Evolutionary conservation across 2,113 vertebrate genomes (phyloP), one percentile per base, ranked within the genome.

Genomic region (Petrocephalus zakoni): DNA sequence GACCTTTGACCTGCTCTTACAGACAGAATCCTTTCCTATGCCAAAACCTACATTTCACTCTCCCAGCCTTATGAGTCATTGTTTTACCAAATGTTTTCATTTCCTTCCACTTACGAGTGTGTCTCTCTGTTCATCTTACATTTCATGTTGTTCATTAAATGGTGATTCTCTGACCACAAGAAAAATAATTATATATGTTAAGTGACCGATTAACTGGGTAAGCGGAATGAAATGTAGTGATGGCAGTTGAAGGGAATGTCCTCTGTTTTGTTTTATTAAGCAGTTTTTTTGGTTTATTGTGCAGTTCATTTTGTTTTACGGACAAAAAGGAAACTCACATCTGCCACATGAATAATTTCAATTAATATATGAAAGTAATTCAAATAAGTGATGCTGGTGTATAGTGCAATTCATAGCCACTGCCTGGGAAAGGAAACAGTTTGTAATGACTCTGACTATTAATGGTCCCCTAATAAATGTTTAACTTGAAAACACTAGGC

Each of bases 31-130:
- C 87, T 64, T 25, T 47, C 86, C 2, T n/a, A 56, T 89, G 92
- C 92, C 92, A 94, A 92, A 55, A 91, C 89, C 89, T 78, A 93
- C 92, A 93, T 88, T 89, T 72, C 88, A 90, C 55, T 87, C 90
- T 51, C 46, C 51, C 37, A 91, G 87, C 92, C 87, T 86, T 49
- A 90, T 92, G 91, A 93, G 64, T 93, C 90, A 92, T 87, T 92
- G 89, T 93, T 94, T 92, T 92, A 89, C 90, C 90, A 91, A 92
- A 91, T 56, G 88, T 68, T 87, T 72, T 91, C 90, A 92, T 94
- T 92, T 92, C 91, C 89, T 92, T 89, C 89, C 19, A 81, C 90
- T 90, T 87, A 84, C 37, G 47, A 29, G 61, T n/a, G 68, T 88
- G 90, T 90, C 89, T 89, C 75, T 91, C 86, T 88, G 56, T 46